These are phyloP conservation scores for Spea bombifrons DNA, from an alignment of 2,113 vertebrate genomes.

Conservation along the genomic window DNA sequence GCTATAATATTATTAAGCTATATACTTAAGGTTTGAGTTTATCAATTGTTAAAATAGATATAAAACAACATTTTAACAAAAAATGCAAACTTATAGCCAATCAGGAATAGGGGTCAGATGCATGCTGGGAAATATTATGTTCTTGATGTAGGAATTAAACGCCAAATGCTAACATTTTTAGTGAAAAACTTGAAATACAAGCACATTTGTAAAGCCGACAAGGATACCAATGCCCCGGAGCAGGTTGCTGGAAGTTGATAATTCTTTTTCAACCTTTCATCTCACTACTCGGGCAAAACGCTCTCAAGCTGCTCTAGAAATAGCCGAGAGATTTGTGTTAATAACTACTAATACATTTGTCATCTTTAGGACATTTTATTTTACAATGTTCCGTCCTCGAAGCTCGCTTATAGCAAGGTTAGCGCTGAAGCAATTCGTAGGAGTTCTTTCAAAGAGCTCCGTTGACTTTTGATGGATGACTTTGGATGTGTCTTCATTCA, in stretches of 20 bases:
- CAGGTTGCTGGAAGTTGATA: not conserved
- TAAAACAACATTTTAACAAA: no score
- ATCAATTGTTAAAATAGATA: no score
- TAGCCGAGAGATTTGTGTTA: slow-evolving; percentile 45
- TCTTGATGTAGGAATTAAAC: no score
- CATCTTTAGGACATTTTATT: slow-evolving; percentile 41
- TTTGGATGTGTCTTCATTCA: not conserved
- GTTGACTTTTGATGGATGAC: rapidly evolving
- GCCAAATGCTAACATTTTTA: no score
- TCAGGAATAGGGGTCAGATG: no score
- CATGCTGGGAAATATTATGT: no score
- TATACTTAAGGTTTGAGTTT: no score
- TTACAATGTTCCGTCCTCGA: slow-evolving; percentile 20
- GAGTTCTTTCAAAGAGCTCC: not conserved
- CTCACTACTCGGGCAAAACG: not conserved
- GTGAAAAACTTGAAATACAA: not conserved
- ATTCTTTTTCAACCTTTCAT: slow-evolving; percentile 21
- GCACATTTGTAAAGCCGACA: not conserved
- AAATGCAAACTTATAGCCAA: no score
- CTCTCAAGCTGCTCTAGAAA: slow-evolving; percentile 22
- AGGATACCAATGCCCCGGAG: slow-evolving; percentile 35
- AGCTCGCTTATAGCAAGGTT: slow-evolving; percentile 42
- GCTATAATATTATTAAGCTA: no score
- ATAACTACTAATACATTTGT: slow-evolving; percentile 44
- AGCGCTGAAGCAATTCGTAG: slow-evolving; percentile 12